A percentile compares a stretch with the other conserved stretches of the same genome.
These are phyloP conservation scores for Mungos mungo DNA, from an alignment of 2,113 vertebrate species.

Conservation along the genomic window DNA sequence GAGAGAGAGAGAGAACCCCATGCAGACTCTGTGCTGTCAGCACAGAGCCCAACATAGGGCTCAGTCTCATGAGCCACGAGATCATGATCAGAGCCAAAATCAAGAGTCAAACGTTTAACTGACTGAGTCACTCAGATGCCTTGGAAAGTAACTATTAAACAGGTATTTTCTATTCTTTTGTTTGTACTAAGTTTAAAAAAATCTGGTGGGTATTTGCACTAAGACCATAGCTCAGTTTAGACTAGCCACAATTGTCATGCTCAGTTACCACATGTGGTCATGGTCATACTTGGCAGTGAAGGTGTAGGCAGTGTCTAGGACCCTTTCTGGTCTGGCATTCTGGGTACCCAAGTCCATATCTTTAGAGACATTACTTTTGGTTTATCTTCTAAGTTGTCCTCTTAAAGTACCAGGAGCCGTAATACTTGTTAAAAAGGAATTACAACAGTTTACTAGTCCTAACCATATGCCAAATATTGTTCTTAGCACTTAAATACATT, in stretches of 20 bases:
- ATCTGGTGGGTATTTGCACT: not conserved
- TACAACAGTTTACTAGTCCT: not conserved
- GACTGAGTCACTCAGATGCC: too few relatives aligned
- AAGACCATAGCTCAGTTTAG: not conserved
- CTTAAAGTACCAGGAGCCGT: not conserved
- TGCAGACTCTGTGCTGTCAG: too few relatives aligned
- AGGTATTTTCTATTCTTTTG: not conserved
- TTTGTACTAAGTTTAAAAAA: not conserved
- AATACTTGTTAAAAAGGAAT: not conserved
- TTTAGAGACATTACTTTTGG: not conserved
- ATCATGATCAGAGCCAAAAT: too few relatives aligned
- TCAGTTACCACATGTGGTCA: not conserved
- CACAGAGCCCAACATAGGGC: too few relatives aligned
- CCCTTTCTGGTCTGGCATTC: not conserved
- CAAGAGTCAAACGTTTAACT: too few relatives aligned
- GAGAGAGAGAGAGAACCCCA: too few relatives aligned
- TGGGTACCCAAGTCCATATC: not conserved
- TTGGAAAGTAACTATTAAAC: not conserved
- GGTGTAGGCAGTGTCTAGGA: rapidly evolving
- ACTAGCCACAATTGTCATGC: not conserved
- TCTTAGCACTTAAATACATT: not conserved
- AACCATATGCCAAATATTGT: not conserved
- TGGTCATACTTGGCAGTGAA: not conserved
- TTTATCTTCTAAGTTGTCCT: not conserved
- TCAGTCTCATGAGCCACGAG: too few relatives aligned